These are phyloP conservation scores for Atopsyche davidsoni DNA, from an alignment of 1,140 invertebrate species.

Conservation along the genomic window DNA sequence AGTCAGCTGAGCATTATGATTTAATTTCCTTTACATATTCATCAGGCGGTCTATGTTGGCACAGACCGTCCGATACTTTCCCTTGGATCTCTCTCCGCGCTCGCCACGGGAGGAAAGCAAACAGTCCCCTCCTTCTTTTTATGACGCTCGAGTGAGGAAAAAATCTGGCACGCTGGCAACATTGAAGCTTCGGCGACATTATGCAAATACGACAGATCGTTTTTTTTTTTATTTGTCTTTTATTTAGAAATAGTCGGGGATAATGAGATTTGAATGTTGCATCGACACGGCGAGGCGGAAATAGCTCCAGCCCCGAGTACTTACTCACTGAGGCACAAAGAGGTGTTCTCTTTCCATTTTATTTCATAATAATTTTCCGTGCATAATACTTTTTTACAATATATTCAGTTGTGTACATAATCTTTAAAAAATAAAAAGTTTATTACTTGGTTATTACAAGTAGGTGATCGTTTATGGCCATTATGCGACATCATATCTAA, in stretches of 20 bases:
- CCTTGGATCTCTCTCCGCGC: constrained; percentile 5
- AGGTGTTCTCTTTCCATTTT: no score
- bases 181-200: constrained; percentile 9
- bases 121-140: constrained; percentile 16
- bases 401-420: no score
- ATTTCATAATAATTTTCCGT: no score
- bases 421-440: no score
- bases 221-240: constrained; percentile 5
- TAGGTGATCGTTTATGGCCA: no score
- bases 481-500: no score
- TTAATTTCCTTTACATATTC: constrained; percentile 23
- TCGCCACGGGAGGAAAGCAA: constrained; percentile 11
- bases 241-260: constrained; percentile 9
- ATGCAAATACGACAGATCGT: constrained; percentile 15
- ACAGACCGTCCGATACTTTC: constrained; percentile 14
- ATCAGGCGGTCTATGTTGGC: constrained; percentile 15
- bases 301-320: no score
- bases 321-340: no score
- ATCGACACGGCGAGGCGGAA: no score
- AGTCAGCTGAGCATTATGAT: constrained; percentile 17
- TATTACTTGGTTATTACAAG: no score
- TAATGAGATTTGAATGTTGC: constrained; percentile 19
- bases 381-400: no score
- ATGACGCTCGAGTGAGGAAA: no score
- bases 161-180: constrained; percentile 11